Conservation (phyloP, 2,888 invertebrate genomes). For the Drosophila sordidapex region DNA sequence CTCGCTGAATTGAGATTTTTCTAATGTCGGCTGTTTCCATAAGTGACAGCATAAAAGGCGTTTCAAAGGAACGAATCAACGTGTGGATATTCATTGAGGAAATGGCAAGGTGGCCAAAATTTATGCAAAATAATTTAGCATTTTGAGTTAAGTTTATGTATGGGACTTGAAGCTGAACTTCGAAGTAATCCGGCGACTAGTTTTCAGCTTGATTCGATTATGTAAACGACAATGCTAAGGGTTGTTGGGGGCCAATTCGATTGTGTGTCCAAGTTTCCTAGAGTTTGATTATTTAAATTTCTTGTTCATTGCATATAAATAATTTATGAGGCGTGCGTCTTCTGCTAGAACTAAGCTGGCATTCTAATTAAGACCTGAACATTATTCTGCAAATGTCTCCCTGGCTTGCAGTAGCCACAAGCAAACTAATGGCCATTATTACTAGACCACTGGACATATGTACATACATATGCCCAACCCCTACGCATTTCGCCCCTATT, state of each 20-base stretch:
- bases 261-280: slow-evolving; percentile 17
- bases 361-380: slow-evolving; percentile 73
- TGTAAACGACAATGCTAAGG: slow-evolving; percentile 23
- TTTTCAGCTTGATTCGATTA: slow-evolving; percentile 50
- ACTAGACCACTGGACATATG: slow-evolving; percentile 25
- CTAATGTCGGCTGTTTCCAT: slow-evolving; percentile 23
- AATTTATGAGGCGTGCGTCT: slow-evolving; percentile 67
- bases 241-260: slow-evolving; percentile 15
- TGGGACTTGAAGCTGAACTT: not conserved
- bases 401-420: slow-evolving; percentile 49
- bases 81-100: slow-evolving; percentile 2
- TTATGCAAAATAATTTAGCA: slow-evolving; percentile 64
- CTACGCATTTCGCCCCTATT: not conserved
- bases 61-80: slow-evolving; percentile 21
- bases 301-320: slow-evolving; percentile 75
- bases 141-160: slow-evolving; percentile 15
- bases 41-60: slow-evolving; percentile 55
- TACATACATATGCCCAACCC: not conserved
- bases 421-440: slow-evolving; percentile 70
- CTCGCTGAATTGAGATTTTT: slow-evolving; percentile 12
- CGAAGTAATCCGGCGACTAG: slow-evolving; percentile 6
- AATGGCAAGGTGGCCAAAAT: slow-evolving; percentile 27
- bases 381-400: slow-evolving; percentile 68
- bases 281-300: slow-evolving; percentile 81
- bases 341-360: slow-evolving; percentile 29